A percentile compares a stretch with the other conserved stretches of the same genome.
These are phyloP conservation scores for Lepidocolaptes lacrymiger DNA, from an alignment of 2,797 vertebrate genomes.

Conservation along the genomic window DNA sequence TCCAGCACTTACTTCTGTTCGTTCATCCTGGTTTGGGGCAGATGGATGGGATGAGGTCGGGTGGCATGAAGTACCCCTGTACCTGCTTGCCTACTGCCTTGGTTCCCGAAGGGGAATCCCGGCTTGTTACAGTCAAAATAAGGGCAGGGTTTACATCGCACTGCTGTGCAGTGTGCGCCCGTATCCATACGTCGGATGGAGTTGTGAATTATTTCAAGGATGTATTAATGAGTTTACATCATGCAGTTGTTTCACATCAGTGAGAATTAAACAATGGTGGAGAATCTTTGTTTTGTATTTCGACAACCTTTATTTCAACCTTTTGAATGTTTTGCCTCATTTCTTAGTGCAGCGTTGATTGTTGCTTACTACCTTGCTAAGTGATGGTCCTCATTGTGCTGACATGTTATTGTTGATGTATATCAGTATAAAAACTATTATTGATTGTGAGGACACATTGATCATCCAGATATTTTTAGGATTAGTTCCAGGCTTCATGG, in stretches of 20 bases:
- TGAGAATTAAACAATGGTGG: not conserved
- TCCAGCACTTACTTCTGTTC: not conserved
- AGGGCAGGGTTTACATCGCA: accelerated
- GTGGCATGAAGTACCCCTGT: not conserved
- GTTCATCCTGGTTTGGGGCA: not conserved
- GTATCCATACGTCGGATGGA: accelerated
- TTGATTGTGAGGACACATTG: not conserved
- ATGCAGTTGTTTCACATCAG: not conserved
- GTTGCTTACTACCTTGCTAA: not conserved
- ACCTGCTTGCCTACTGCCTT: not conserved
- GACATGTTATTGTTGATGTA: not conserved
- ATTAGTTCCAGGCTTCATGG: not conserved
- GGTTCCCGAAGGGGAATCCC: not conserved
- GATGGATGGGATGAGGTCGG: not conserved
- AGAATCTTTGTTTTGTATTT: not conserved
- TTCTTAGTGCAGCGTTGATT: not conserved
- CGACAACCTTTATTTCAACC: not conserved
- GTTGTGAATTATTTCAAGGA: not conserved
- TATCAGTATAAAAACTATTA: not conserved
- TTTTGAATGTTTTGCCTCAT: not conserved
- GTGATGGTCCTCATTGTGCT: accelerated
- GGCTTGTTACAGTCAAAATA: accelerated
- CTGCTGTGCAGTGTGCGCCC: not conserved
- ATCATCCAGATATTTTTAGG: not conserved
- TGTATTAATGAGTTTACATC: not conserved